Evolutionary conservation across 2,797 vertebrate species (phyloP), one percentile per base, ranked within the genome.

Genomic region (Gymnoscopelus braueri): DNA sequence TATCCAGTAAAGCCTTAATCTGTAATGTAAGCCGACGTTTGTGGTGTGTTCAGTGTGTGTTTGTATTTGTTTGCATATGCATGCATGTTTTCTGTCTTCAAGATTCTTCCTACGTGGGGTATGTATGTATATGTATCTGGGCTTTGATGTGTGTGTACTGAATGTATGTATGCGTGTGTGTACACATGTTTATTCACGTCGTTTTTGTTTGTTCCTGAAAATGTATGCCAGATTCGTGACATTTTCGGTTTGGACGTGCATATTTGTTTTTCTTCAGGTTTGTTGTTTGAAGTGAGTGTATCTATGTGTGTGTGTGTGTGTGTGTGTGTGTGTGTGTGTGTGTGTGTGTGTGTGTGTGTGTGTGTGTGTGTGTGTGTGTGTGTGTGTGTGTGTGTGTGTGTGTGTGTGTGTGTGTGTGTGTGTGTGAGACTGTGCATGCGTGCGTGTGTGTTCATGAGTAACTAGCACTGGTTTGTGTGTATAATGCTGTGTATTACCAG

Each of bases 1-100:
- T 84, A 70, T 86, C 80, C 81, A 75, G 84, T 76, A 75, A 84
- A 86, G 82, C 79, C 15, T 83, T 81, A 77, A 87, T 84, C 68
- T 65, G 15, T 32, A 77, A 65, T 73, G 55, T 71, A 26, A 69
- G 69, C 56, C 47, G 11, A 54, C 1, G 29, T 15, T 53, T 56
- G 69, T 3, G 15, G 29, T 15, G 8, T 44, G 39, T 44, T 14
- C 4, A 11, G 50, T n/a, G 14, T 51, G 50, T 14, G 50, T 51
- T 13, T 51, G 50, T n/a, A 15, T 15, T 13, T 51, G 12, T 51
- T 15, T 51, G 50, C 50, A 51, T 51, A 15, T n/a, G 12, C 13
- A 51, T 3, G 3, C 50, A 51, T 3, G 50, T 13, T 44, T 8
- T 51, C n/a, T 51, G 50, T 51, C 12, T 3, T 51, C 12, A 13